Percentiles rank a stretch among this genome's conserved stretches.
Conservation (phyloP, 23 tunicate species). For the Ciona savignyi region DNA sequence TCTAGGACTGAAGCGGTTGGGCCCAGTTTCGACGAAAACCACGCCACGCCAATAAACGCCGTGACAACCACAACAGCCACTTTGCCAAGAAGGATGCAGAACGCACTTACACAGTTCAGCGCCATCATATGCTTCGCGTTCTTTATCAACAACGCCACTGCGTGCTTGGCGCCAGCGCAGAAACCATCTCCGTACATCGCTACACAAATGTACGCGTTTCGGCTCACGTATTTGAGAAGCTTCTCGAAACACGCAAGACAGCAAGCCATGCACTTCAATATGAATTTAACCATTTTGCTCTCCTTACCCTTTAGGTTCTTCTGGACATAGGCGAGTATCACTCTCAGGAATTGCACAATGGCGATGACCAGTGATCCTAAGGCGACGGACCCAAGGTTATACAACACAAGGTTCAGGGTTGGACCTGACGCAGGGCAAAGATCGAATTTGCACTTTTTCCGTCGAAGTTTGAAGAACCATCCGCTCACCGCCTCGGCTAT, state of each 20-base stretch:
- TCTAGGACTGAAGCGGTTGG: slow-evolving; percentile 12
- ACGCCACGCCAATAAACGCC: slow-evolving; percentile 12
- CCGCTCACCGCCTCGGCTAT: slow-evolving; percentile 52
- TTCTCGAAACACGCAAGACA: slow-evolving; percentile 72
- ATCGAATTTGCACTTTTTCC: slow-evolving; percentile 21
- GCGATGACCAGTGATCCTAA: slow-evolving; percentile 74
- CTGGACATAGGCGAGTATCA: slow-evolving; percentile 45
- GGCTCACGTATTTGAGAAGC: slow-evolving; percentile 58
- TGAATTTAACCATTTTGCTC: slow-evolving; percentile 26
- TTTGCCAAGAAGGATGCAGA: slow-evolving; percentile 67
- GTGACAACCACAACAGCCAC: slow-evolving; percentile 26
- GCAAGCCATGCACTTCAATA: slow-evolving; percentile 43
- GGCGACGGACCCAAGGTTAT: slow-evolving; percentile 64
- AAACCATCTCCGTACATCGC: slow-evolving; percentile 86
- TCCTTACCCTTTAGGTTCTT: slow-evolving; percentile 39
- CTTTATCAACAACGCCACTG: slow-evolving; percentile 42
- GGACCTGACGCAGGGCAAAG: slow-evolving; percentile 31
- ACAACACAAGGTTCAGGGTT: slow-evolving; percentile 32
- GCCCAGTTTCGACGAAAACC: slow-evolving; percentile 26
- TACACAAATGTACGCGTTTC: slow-evolving; percentile 76
- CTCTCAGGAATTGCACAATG: slow-evolving; percentile 41
- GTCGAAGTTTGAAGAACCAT: slow-evolving; percentile 42
- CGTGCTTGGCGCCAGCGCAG: slow-evolving; percentile 49
- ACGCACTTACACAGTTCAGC: slow-evolving; percentile 55
- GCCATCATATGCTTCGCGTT: slow-evolving; percentile 70